Conservation (phyloP, 1,140 invertebrate species). For the Chelonus insularis region DNA sequence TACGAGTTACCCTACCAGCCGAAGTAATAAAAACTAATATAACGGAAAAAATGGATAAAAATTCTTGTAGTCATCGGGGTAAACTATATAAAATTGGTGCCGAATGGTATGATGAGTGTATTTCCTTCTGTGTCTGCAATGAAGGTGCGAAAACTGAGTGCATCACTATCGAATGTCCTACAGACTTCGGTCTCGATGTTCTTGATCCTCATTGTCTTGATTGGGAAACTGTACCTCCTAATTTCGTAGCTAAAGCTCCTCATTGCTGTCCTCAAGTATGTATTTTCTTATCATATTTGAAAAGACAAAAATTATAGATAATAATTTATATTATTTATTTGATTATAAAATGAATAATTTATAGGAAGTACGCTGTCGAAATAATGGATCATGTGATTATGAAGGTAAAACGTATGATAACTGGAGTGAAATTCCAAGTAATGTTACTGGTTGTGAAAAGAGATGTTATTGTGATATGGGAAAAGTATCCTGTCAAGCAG, state of each 20-base stretch:
- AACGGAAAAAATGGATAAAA: slow-evolving; percentile 48
- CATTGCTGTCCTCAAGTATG: slow-evolving; percentile 75
- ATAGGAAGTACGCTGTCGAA: slow-evolving; percentile 71
- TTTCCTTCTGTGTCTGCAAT: slow-evolving; percentile 72
- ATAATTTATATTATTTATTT: no score
- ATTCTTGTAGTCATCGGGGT: slow-evolving; percentile 63
- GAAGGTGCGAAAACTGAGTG: slow-evolving; percentile 64
- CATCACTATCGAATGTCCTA: slow-evolving; percentile 78
- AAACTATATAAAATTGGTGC: slow-evolving; percentile 61
- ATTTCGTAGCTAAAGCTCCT: slow-evolving; percentile 73
- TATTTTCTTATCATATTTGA: neutral
- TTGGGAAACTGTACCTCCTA: slow-evolving; percentile 78
- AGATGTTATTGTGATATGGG: slow-evolving; percentile 86
- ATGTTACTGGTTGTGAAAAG: slow-evolving; percentile 79
- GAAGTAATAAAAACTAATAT: slow-evolving; percentile 52
- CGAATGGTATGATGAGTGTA: slow-evolving; percentile 75
- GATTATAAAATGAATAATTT: no score
- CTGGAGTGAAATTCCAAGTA: slow-evolving; percentile 60
- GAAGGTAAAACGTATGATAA: slow-evolving; percentile 67
- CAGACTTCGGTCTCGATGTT: slow-evolving; percentile 78
- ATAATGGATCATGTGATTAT: slow-evolving; percentile 77
- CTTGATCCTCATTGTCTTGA: slow-evolving; percentile 80
- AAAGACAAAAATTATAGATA: neutral
- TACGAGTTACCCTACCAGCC: slow-evolving; percentile 48
- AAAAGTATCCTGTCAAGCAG: slow-evolving; percentile 78